Conservation (phyloP, 2,113 vertebrate species). For the Leiothrix lutea region DNA sequence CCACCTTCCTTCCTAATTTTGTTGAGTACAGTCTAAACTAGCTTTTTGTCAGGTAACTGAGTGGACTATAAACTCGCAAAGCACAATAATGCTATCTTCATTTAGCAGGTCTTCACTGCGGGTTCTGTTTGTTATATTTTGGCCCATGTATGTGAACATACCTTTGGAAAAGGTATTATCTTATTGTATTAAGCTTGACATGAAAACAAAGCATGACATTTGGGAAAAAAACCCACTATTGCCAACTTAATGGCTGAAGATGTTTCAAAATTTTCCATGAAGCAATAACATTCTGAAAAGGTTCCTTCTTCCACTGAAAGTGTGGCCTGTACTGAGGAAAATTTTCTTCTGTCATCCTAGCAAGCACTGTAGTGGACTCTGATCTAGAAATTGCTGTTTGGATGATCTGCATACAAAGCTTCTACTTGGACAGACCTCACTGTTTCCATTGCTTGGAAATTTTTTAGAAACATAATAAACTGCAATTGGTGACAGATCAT, state of each 20-base stretch:
- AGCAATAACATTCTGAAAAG: not conserved
- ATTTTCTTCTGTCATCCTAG: not conserved
- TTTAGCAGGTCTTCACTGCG: not conserved
- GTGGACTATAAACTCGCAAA: not conserved
- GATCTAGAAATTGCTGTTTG: not conserved
- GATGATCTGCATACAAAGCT: not conserved
- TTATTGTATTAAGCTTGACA: not conserved
- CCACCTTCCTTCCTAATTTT: not conserved
- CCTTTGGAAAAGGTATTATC: not conserved
- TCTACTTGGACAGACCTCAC: not conserved
- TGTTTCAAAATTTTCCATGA: not conserved
- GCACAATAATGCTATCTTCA: not conserved
- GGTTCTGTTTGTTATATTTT: not conserved
- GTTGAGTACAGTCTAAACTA: not conserved
- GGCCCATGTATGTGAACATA: not conserved
- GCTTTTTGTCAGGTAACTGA: not conserved
- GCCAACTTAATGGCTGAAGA: not conserved
- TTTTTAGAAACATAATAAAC: not conserved
- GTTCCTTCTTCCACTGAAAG: not conserved
- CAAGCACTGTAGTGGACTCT: not conserved
- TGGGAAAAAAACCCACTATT: not conserved
- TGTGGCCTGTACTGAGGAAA: not conserved
- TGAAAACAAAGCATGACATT: not conserved
- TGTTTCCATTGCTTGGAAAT: not conserved
- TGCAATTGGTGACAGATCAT: not conserved